Evolutionary conservation across 2,113 vertebrate genomes (phyloP).

Genomic region (Laterallus jamaicensis): DNA sequence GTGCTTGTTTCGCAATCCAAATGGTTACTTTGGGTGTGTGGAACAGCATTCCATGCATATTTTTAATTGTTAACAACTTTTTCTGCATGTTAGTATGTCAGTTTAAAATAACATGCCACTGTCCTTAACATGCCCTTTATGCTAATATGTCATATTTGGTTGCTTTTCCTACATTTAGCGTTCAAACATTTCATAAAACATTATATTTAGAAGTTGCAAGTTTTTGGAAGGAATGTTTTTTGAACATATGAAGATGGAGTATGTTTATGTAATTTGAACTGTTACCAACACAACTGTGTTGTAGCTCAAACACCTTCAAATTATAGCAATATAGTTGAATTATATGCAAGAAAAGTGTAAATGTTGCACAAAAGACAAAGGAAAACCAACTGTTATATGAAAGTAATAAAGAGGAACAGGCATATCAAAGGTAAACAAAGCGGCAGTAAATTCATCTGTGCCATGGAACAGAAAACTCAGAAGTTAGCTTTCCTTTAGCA

Average conservation of each 20-base stretch:
- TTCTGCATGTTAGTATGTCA: neutral
- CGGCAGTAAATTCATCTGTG: neutral
- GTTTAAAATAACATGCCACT: neutral
- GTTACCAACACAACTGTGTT: neutral
- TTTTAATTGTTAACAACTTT: constrained; percentile 4
- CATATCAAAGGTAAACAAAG: neutral
- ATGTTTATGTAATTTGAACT: neutral
- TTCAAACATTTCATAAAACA: neutral
- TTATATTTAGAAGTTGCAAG: neutral
- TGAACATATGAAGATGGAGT: neutral
- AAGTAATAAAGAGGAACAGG: neutral
- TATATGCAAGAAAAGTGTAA: neutral
- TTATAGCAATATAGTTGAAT: neutral
- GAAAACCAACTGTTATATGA: neutral
- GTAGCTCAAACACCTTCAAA: neutral
- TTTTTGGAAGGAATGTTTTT: neutral
- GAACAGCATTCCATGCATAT: constrained; percentile 5
- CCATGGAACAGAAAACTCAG: neutral
- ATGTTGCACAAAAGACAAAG: neutral
- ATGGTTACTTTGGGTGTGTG: neutral
- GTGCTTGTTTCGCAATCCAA: neutral
- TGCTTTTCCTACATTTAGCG: neutral
- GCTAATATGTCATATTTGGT: neutral
- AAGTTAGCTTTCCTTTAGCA: neutral
- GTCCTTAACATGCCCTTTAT: neutral